Evolutionary conservation across 2,888 invertebrate genomes (phyloP), one percentile per base, ranked within the genome.

Genomic region (Corythucha ciliata): DNA sequence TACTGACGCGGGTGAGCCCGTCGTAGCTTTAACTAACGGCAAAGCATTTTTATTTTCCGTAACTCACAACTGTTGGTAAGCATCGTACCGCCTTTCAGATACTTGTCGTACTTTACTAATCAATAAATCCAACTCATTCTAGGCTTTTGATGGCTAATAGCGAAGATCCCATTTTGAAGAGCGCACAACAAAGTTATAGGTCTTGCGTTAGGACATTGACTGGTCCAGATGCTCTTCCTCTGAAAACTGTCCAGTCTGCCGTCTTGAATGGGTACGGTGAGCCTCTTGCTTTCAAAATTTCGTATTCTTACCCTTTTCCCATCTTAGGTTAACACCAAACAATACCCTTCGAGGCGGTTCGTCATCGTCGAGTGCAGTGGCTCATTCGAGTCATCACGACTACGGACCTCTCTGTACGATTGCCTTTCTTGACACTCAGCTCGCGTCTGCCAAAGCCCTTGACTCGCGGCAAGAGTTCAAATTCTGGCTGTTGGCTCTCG

Each of bases 1-100:
- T 62, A 72, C 83, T 12, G 80, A 85, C 56, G 79, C 82, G 56
- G 87, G 87, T 22, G 77, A 81, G 64, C 91, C 92, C 0, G 74
- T 91, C 65, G 74, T 94, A 57, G 78, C 84, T n/a, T 74, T 93
- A 27, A 83, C 81, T 26, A 88, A 83, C 65, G 88, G 89, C 21
- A 81, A 83, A 65, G 84, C 89, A 2, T 93, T 84, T 64, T 81
- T 87, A 52, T 93, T 83, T 67, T 82, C 83, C 60, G 72, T 77
- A 58, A 80, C 83, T 63, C 72, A 93, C 63, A 77, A 77, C 62
- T 74, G 81, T 4, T 83, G 86, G 91, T 80, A 70, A 74, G 70
- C 68, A 60, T 42, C 39, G 16, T 29, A 29, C 29, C 8, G 29
- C 29, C n/a, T 29, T 12, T 10, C 29, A 29, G 29, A n/a, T 10